Evolutionary conservation across 2,797 vertebrate species (phyloP), one percentile per base, ranked within the genome.

Genomic region (Enteromius mattozi): DNA sequence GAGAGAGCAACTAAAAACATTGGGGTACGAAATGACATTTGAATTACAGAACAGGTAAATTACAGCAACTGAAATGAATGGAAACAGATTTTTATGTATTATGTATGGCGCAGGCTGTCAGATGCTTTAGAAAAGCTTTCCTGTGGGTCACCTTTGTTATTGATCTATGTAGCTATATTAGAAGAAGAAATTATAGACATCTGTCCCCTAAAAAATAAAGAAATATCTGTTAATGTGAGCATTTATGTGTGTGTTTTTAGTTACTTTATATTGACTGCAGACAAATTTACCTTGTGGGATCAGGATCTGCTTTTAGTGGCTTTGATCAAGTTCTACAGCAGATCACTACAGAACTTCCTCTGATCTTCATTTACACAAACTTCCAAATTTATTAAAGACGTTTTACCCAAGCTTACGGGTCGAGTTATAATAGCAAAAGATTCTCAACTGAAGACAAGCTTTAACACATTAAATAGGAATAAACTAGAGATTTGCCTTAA

Each of bases 101-200:
- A 82, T 66, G 21, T 51, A 75, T 75, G 42, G 14, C 2, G 19
- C n/a, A 75, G 45, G 35, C 27, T 74, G 17, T 66, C 45, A 16
- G 37, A 27, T 30, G 42, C n/a, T 78, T 59, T 14, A 71, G n/a
- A 78, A 17, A 78, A 65, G n/a, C 56, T 1, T 42, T 49, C 16
- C 40, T 56, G 37, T 12, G 42, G 40, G 24, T 72, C 30, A 51
- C 71, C 42, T 75, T 65, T 81, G 84, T 35, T 69, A 56, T 76
- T 91, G 90, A 61, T 61, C 91, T 89, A 89, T 89, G 92, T 83
- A 82, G 80, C 88, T 81, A 82, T 88, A 86, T 84, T 78, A 65
- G 17, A 66, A 79, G 12, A 37, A 9, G 47, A 80, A 19, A 80
- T 80, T 24, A 54, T 2, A 45, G 35, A 68, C 19, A 68, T 49